Conservation (phyloP, 2,888 invertebrate genomes). For the Thecocarcelia acutangulata region DNA sequence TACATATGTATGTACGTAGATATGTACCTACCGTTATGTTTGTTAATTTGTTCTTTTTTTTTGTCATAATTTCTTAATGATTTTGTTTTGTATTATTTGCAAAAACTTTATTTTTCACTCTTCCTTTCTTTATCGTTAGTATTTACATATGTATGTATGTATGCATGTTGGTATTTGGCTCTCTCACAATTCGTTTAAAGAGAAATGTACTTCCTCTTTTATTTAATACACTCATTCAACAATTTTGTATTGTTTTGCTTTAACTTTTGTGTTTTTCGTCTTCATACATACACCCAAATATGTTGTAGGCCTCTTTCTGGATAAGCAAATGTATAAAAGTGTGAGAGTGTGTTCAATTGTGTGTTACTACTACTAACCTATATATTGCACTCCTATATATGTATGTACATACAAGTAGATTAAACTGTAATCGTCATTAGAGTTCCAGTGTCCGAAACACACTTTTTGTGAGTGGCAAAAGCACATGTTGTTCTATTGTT, state of each 20-base stretch:
- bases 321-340: not conserved
- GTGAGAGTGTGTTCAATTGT: not conserved
- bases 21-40: constrained; percentile 23
- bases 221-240: constrained; percentile 54
- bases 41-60: constrained; percentile 36
- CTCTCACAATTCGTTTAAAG: too few species aligned
- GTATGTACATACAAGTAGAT: not conserved
- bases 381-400: constrained; percentile 62
- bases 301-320: not conserved
- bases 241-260: constrained; percentile 45
- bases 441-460: not conserved
- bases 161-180: too few species aligned
- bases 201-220: too few species aligned
- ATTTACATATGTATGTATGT: not conserved
- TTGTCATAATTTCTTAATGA: constrained; percentile 13
- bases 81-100: not conserved
- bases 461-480: constrained; percentile 9
- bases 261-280: constrained; percentile 11
- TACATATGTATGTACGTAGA: too few species aligned
- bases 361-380: constrained; percentile 62
- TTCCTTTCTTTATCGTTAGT: constrained; percentile 1
- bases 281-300: not conserved
- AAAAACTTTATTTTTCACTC: constrained; percentile 15
- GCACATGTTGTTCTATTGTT: constrained; percentile 34
- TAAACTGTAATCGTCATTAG: not conserved